Conservation (phyloP, 2,888 invertebrate genomes). For the Calameuta filiformis region DNA sequence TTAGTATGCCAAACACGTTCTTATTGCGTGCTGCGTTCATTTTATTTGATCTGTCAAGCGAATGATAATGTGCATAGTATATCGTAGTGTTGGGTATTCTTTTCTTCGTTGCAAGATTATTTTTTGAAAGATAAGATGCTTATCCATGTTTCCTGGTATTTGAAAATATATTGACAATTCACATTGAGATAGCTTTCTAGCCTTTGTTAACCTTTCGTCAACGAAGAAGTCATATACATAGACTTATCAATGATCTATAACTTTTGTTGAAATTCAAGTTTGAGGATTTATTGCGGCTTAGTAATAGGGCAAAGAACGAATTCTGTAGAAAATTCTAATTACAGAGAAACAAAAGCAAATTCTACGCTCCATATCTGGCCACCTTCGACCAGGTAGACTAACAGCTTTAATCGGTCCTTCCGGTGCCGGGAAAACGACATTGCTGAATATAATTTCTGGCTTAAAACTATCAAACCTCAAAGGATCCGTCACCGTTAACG, state of each 20-base stretch:
- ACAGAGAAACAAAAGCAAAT: conserved; percentile 56
- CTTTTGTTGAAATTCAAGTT: not conserved
- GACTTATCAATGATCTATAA: not conserved
- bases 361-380: conserved; percentile 71
- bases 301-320: not conserved
- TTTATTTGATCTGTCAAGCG: not conserved
- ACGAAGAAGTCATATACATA: not conserved
- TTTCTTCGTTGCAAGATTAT: not conserved
- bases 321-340: not conserved
- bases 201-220: not conserved
- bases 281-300: not conserved
- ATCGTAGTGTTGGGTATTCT: not conserved
- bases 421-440: conserved; percentile 81
- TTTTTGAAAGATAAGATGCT: not conserved
- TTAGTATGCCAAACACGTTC: not conserved
- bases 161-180: not conserved
- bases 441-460: conserved; percentile 80
- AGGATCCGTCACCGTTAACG: conserved; percentile 80
- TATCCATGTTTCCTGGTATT: not conserved
- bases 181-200: not conserved
- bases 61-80: not conserved
- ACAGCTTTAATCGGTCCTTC: conserved; percentile 78
- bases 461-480: conserved; percentile 69
- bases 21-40: not conserved
- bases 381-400: conserved; percentile 72